phyloP scores from a whole-genome alignment of 2,797 vertebrate genomes.

The Sebastes oblongus region DNA sequence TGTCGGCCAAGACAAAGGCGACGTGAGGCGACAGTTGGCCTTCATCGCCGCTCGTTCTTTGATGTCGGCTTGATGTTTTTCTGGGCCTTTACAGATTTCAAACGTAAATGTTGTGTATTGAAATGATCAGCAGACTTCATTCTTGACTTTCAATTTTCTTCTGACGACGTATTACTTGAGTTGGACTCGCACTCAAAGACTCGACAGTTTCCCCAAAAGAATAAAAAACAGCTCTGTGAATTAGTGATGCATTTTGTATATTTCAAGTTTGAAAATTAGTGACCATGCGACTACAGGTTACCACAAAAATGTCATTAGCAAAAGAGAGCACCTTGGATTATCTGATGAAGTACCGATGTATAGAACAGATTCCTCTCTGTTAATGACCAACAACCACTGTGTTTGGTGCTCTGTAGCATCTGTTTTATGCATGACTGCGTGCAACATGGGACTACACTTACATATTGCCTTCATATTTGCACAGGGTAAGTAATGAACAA shows the following conservation, averaged over 20 bases:
- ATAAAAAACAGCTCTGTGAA: neutral
- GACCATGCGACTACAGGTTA: neutral
- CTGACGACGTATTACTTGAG: too few species aligned
- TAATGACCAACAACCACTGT: neutral
- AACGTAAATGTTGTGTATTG: neutral
- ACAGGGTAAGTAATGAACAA: slow-evolving; percentile 33
- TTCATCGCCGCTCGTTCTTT: too few species aligned
- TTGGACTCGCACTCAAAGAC: too few species aligned
- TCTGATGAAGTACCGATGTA: neutral
- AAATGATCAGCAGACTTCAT: neutral
- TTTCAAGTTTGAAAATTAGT: neutral
- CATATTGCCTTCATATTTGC: neutral
- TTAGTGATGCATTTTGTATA: neutral
- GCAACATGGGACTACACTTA: neutral
- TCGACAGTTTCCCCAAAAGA: too few species aligned
- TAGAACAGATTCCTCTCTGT: neutral
- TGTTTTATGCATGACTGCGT: neutral
- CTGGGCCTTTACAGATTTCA: neutral
- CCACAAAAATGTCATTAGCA: neutral
- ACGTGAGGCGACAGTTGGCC: too few species aligned
- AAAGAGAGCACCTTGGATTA: neutral
- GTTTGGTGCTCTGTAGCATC: neutral
- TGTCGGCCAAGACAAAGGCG: too few species aligned
- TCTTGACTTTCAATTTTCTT: too few species aligned
- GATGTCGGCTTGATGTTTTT: too few species aligned